Percentiles rank a stretch among this genome's conserved stretches.
Conservation (phyloP, 23 tunicate species). For the Trididemnum miniatum region DNA sequence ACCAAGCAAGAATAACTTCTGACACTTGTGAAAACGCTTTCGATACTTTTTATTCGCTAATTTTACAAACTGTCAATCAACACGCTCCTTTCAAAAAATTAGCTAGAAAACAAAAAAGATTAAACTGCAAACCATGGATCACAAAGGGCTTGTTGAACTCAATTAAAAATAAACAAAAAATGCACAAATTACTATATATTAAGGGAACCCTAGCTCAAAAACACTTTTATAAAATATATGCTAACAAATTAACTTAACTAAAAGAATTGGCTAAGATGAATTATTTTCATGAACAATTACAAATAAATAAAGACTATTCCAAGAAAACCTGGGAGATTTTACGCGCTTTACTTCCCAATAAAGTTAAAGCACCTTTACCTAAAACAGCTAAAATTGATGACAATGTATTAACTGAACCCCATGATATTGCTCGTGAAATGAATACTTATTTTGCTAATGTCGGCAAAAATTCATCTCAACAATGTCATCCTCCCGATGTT, state of each 20-base stretch:
- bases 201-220: not conserved
- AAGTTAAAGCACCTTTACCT: not conserved
- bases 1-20: no score
- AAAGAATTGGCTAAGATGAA: not conserved
- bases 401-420: not conserved
- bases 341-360: not conserved
- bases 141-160: not conserved
- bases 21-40: no score
- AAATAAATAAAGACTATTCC: no score
- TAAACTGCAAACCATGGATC: not conserved
- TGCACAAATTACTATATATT: not conserved
- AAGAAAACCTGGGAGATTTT: not conserved
- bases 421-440: not conserved
- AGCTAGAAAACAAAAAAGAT: not conserved
- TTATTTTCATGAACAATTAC: not conserved
- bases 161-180: conserved; percentile 6
- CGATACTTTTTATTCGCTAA: no score
- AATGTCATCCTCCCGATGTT: no score
- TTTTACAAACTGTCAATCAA: no score
- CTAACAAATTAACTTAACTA: not conserved
- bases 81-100: not conserved
- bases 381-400: not conserved
- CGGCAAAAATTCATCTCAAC: not conserved
- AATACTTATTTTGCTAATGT: not conserved
- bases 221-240: not conserved